Evolutionary conservation across 2,888 invertebrate species (phyloP).

Genomic region (Aspidiotus destructor): DNA sequence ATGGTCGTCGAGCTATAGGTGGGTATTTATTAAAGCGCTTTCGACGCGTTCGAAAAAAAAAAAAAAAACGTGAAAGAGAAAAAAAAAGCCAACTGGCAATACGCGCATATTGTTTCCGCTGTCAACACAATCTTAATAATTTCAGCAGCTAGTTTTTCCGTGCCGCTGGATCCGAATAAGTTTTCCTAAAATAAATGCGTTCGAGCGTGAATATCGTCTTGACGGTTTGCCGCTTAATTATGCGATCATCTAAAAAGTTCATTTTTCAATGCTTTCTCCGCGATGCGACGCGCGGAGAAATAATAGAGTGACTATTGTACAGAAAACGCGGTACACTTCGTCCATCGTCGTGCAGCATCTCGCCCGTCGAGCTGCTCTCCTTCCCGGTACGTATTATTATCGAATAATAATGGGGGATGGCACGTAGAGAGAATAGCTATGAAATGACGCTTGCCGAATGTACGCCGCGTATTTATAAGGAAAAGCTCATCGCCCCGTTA

Average conservation of each 20-base stretch:
- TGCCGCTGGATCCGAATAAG: conserved; percentile 27
- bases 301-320: too few relatives aligned
- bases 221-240: conserved; percentile 29
- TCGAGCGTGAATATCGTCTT: conserved; percentile 28
- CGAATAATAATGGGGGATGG: too few relatives aligned
- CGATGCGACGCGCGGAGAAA: too few relatives aligned
- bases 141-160: conserved; percentile 31
- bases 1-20: not conserved
- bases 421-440: too few relatives aligned
- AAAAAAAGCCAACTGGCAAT: not conserved
- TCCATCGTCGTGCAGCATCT: too few relatives aligned
- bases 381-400: too few relatives aligned
- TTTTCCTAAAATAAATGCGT: conserved; percentile 24
- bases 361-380: too few relatives aligned
- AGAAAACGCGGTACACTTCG: too few relatives aligned
- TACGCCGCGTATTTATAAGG: too few relatives aligned
- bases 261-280: conserved; percentile 25
- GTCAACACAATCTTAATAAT: conserved; percentile 30
- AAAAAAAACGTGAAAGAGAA: not conserved
- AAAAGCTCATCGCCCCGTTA: too few relatives aligned
- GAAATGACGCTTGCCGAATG: too few relatives aligned
- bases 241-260: conserved; percentile 30
- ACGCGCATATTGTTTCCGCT: conserved; percentile 22
- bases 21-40: not conserved
- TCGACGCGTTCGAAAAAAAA: not conserved